Conservation (phyloP, 2,113 vertebrate genomes). For the Boulengeromyrus knoepffleri region DNA sequence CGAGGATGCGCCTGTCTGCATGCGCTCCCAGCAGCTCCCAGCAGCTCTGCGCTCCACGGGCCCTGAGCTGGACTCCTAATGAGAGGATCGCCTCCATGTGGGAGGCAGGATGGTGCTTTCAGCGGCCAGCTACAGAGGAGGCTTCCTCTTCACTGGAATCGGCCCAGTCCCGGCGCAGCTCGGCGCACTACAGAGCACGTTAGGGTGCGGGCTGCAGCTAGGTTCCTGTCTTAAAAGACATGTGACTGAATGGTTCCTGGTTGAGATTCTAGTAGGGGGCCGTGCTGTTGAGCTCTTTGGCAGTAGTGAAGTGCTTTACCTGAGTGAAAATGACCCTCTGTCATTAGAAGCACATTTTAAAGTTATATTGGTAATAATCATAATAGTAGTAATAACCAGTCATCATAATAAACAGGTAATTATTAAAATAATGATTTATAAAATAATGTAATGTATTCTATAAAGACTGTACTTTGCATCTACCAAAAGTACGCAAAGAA, state of each 20-base stretch:
- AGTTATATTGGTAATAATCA: neutral
- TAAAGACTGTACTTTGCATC: neutral
- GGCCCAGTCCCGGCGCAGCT: slow-evolving; percentile 45
- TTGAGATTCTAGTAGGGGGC: neutral
- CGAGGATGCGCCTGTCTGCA: neutral
- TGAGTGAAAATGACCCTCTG: neutral
- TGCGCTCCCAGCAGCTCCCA: neutral
- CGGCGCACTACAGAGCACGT: slow-evolving; percentile 44
- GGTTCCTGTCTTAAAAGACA: neutral
- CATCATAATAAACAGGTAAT: neutral
- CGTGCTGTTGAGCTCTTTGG: neutral
- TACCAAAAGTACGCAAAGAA: neutral
- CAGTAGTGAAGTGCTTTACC: neutral
- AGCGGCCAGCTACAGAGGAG: slow-evolving; percentile 14
- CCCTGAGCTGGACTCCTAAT: slow-evolving; percentile 1
- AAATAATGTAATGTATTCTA: neutral
- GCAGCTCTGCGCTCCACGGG: neutral
- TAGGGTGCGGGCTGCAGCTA: neutral
- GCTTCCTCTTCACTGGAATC: slow-evolving; percentile 46
- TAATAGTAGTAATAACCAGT: neutral
- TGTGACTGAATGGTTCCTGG: neutral
- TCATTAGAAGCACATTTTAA: neutral
- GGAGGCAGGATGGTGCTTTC: neutral
- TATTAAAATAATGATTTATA: neutral
- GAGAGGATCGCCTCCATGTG: neutral